A percentile compares a stretch with the other conserved stretches of the same genome.
These are phyloP conservation scores for Ptiloglossa arizonensis DNA, from an alignment of 1,140 invertebrate species.

Conservation along the genomic window DNA sequence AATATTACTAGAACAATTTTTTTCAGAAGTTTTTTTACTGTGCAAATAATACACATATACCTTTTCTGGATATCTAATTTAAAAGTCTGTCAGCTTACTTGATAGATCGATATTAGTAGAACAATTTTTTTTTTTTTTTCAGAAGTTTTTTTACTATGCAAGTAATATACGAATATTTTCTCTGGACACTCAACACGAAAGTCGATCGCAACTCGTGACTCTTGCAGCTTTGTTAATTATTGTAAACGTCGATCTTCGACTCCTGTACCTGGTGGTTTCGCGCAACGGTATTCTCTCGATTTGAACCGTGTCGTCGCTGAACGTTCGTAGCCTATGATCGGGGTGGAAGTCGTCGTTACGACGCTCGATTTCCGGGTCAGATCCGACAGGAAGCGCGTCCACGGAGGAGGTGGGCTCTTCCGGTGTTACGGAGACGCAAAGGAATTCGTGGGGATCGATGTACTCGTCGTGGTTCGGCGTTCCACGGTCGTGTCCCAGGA, in stretches of 20 bases:
- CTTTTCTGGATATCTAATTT: too few relatives aligned
- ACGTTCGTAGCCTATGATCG: not conserved
- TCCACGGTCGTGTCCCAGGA: slow-evolving; percentile 62
- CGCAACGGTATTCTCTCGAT: slow-evolving; percentile 1
- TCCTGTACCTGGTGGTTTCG: not conserved
- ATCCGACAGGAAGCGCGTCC: slow-evolving; percentile 37
- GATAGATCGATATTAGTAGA: too few relatives aligned
- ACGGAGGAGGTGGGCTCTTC: slow-evolving; percentile 54
- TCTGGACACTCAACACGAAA: too few relatives aligned
- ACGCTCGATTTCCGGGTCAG: slow-evolving; percentile 44
- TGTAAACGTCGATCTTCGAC: not conserved
- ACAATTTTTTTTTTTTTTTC: too few relatives aligned
- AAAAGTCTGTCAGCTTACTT: too few relatives aligned
- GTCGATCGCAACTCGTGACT: too few relatives aligned
- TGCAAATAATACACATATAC: too few relatives aligned
- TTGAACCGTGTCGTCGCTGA: not conserved
- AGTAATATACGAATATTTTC: too few relatives aligned
- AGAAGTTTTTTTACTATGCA: too few relatives aligned
- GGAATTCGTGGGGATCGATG: slow-evolving; percentile 73
- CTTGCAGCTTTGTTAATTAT: too few relatives aligned
- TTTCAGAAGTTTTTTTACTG: too few relatives aligned
- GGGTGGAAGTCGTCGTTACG: not conserved
- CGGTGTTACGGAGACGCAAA: slow-evolving; percentile 69
- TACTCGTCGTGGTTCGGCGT: slow-evolving; percentile 63
- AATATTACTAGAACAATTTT: too few relatives aligned